Evolutionary conservation across 2,888 invertebrate species (phyloP), one percentile per base, ranked within the genome.

Genomic region (Bembecia ichneumoniformis): DNA sequence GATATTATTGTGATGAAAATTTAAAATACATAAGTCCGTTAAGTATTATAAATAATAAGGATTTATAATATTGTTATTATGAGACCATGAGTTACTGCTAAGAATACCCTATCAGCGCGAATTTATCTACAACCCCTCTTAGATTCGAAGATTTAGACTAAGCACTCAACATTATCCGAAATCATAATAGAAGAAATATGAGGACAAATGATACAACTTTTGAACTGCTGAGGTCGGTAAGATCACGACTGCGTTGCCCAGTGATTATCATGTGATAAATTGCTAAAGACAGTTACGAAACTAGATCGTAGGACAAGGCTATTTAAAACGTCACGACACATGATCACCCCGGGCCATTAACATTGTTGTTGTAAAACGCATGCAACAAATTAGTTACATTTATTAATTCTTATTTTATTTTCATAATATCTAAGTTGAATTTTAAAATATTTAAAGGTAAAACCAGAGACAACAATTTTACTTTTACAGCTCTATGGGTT

Each of bases 401-500:
- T 40, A 7, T 10, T 36, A 2, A 11, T 36, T 36, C 36, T 10
- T 36, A 36, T 36, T 36, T 11, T 28, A 28, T 9, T 7, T 28
- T 7, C 7, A 28, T 40, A 40, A 1, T 40, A 10, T 9, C 3
- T 13, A 13, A 10, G n/a, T 11, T 13, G 2, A 13, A 5, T 40
- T 13, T 40, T 40, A 4, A 40, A 13, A 13, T 13, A 40, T 3
- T 13, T 40, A 1, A 40, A 14, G 40, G 13, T 40, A 5, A 40
- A 40, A 40, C 0, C 40, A 13, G 11, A 40, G n/a, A 40, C 40
- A 40, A 14, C 2, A 44, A 11, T 16, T 13, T 44, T 44, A 44
- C 44, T 10, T 54, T 89, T 88, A 49, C 80, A 92, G 92, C 74
- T 90, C 46, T 63, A 73, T 43, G 89, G 88, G 1, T 78, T 83